These are phyloP conservation scores for Mellilla xanthometata DNA, from an alignment of 2,888 invertebrate genomes.

Conservation along the genomic window DNA sequence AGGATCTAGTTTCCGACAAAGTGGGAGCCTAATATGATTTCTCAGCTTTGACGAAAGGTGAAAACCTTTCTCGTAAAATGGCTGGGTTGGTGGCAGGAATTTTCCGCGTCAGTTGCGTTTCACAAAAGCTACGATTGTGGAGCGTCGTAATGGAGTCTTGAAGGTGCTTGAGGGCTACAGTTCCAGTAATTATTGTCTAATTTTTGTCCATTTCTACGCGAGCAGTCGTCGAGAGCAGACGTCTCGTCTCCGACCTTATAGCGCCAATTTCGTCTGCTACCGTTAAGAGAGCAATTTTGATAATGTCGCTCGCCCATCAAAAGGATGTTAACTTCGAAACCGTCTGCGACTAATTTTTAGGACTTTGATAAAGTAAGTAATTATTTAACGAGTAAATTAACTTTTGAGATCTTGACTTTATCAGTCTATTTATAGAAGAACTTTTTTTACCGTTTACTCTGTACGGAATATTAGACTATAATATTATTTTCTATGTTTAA, in stretches of 20 bases:
- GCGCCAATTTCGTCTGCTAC: not conserved
- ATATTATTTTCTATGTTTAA: too few relatives aligned
- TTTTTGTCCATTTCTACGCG: constrained; percentile 36
- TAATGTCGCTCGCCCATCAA: constrained; percentile 5
- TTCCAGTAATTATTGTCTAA: constrained; percentile 41
- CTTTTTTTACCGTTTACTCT: too few relatives aligned
- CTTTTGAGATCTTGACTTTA: too few relatives aligned
- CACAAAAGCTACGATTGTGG: constrained; percentile 48
- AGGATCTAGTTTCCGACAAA: constrained; percentile 16
- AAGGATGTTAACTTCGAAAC: constrained; percentile 2
- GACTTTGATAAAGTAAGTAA: constrained; percentile 10
- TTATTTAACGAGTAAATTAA: too few relatives aligned
- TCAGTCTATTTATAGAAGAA: too few relatives aligned
- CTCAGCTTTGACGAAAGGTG: constrained; percentile 28
- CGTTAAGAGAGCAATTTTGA: constrained; percentile 7
- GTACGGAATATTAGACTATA: too few relatives aligned
- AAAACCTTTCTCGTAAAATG: constrained; percentile 35
- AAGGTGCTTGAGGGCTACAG: constrained; percentile 29
- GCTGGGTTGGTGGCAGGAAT: constrained; percentile 39
- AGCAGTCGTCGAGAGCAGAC: constrained; percentile 21
- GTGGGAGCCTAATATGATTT: constrained; percentile 31
- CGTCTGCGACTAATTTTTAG: constrained; percentile 3
- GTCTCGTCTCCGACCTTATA: constrained; percentile 11
- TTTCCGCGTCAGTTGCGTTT: constrained; percentile 45
- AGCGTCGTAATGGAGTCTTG: constrained; percentile 40